A percentile compares a stretch with the other conserved stretches of the same genome.
Evolutionary conservation across 2,797 vertebrate genomes (phyloP).

Genomic region (Brachymystax lenok): DNA sequence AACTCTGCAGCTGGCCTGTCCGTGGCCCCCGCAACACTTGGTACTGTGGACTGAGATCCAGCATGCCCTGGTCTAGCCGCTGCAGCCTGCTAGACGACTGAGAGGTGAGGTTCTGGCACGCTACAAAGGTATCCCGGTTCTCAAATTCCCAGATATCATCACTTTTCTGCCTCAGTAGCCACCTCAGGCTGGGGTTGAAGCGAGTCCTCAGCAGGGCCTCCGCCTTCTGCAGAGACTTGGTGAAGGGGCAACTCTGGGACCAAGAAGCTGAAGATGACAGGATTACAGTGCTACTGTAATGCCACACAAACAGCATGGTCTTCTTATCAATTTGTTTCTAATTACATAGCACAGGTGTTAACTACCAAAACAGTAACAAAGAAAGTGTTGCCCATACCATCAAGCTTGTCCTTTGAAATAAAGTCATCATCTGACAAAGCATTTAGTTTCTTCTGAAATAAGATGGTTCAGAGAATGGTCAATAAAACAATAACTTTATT

Average conservation of each 20-base stretch:
- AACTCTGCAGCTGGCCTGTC: constrained; percentile 36
- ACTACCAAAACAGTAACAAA: background rate
- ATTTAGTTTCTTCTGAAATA: constrained; percentile 48
- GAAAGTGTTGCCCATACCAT: constrained; percentile 42
- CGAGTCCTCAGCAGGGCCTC: constrained; percentile 59
- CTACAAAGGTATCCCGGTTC: constrained; percentile 59
- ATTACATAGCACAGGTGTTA: background rate
- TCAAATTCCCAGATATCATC: constrained; percentile 47
- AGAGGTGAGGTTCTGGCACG: constrained; percentile 59
- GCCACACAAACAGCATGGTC: background rate
- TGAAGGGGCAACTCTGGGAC: constrained; percentile 57
- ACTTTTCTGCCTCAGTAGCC: constrained; percentile 50
- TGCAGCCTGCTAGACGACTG: constrained; percentile 62
- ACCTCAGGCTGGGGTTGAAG: constrained; percentile 65
- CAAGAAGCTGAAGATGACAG: constrained; percentile 40
- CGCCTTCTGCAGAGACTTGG: constrained; percentile 59
- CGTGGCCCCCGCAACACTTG: constrained; percentile 39
- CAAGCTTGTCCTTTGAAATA: constrained; percentile 29
- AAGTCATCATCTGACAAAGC: constrained; percentile 43
- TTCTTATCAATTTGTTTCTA: background rate
- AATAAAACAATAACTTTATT: background rate
- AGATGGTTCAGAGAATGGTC: background rate
- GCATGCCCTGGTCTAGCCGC: constrained; percentile 60
- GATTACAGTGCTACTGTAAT: background rate
- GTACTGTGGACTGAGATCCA: constrained; percentile 59